phyloP scores from a whole-genome alignment of 2,888 invertebrate genomes.

The Dascillus cervinus region DNA sequence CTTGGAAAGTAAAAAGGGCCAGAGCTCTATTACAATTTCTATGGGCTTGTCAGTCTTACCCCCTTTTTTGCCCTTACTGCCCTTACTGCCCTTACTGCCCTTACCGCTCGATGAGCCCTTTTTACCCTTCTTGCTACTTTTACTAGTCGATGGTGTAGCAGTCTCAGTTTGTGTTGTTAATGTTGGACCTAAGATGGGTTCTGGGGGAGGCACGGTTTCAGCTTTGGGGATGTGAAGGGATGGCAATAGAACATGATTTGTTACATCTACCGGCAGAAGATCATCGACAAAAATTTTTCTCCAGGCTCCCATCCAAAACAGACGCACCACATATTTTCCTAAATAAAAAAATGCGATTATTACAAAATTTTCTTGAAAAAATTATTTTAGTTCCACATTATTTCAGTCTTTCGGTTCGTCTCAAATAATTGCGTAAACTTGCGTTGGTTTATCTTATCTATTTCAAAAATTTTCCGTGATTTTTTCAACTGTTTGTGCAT shows the following conservation, averaged over 20 bases:
- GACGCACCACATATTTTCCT: slow-evolving; percentile 45
- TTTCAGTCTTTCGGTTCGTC: too few species aligned
- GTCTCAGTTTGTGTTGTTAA: slow-evolving; percentile 3
- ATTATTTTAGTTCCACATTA: too few species aligned
- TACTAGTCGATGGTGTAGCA: slow-evolving; percentile 5
- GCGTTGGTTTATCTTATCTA: too few species aligned
- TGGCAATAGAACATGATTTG: slow-evolving; percentile 37
- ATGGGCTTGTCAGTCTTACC: slow-evolving; percentile 22
- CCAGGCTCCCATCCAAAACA: slow-evolving; percentile 46
- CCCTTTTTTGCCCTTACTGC: slow-evolving; percentile 4
- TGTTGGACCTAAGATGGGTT: background rate
- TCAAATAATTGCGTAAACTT: too few species aligned
- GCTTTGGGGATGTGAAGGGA: slow-evolving; percentile 7
- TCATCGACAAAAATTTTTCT: slow-evolving; percentile 44
- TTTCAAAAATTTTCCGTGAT: too few species aligned
- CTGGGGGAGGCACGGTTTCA: background rate
- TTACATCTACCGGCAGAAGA: slow-evolving; percentile 38
- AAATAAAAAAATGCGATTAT: too few species aligned
- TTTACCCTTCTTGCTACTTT: slow-evolving; percentile 8
- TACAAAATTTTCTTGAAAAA: too few species aligned
- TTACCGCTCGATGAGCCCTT: too few species aligned
- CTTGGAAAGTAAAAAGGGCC: slow-evolving; percentile 45
- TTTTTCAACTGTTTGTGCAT: too few species aligned
- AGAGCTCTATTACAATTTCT: slow-evolving; percentile 35
- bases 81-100: slow-evolving; percentile 5